phyloP scores from a whole-genome alignment of 2,797 vertebrate species.

The Gambelia wislizenii region DNA sequence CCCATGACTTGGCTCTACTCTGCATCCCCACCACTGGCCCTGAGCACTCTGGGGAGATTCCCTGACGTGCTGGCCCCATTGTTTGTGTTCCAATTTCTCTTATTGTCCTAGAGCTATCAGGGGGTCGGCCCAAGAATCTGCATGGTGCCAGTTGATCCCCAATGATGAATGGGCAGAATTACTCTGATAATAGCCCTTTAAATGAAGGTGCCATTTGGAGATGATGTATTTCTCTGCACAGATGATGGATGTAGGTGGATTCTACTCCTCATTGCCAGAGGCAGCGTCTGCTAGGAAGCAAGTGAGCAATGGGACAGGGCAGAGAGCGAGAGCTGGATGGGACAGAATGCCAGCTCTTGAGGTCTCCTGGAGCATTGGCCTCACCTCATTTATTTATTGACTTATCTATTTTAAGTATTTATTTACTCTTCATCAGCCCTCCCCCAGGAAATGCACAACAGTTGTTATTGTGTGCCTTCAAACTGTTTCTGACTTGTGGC shows the following conservation, averaged over 20 bases:
- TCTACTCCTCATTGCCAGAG: conserved; percentile 26
- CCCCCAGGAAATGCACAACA: too few species aligned
- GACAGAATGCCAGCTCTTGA: background rate
- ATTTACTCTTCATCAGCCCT: too few species aligned
- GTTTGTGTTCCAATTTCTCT: conserved; percentile 3
- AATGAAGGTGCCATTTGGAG: conserved; percentile 60
- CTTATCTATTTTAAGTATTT: too few species aligned
- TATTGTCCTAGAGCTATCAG: conserved; percentile 11
- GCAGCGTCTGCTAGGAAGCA: background rate
- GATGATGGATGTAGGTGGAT: conserved; percentile 57
- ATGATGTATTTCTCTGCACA: conserved; percentile 11
- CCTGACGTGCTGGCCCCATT: background rate
- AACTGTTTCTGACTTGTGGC: too few species aligned
- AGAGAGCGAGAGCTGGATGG: background rate
- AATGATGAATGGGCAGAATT: conserved; percentile 62
- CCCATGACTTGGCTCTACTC: background rate
- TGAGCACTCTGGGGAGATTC: background rate
- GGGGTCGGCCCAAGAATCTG: background rate
- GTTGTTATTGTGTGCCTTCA: too few species aligned
- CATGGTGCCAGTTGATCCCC: background rate
- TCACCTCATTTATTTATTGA: too few species aligned
- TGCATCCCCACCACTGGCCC: background rate
- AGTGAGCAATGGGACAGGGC: background rate
- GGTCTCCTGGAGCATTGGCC: background rate
- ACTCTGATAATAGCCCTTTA: conserved; percentile 58